Percentiles rank a stretch among this genome's conserved stretches.
Evolutionary conservation across 2,797 vertebrate species (phyloP).

Genomic region (Rhabdophis nuchalis): DNA sequence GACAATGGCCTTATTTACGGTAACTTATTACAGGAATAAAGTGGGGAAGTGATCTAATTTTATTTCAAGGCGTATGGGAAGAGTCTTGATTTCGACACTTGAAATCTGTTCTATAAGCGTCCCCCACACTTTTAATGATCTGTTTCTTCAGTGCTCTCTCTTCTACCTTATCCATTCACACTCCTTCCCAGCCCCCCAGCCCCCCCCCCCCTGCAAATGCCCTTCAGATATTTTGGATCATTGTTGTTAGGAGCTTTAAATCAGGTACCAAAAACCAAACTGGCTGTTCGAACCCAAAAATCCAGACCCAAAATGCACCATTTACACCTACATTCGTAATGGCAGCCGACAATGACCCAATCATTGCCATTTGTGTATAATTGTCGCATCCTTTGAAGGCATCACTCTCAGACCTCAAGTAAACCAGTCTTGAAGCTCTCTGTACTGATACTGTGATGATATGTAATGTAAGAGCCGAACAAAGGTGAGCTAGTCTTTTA

Average conservation of each 20-base stretch:
- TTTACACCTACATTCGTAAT: neutral
- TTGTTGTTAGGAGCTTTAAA: neutral
- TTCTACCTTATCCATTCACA: too few relatives aligned
- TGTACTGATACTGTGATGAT: neutral
- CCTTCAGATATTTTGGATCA: neutral
- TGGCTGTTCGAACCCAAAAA: neutral
- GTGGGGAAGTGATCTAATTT: neutral
- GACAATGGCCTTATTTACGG: neutral
- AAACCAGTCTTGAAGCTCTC: neutral
- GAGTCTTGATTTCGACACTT: neutral
- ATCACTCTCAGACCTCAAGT: neutral
- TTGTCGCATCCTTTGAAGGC: neutral
- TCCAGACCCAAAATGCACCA: neutral
- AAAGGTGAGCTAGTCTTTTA: neutral
- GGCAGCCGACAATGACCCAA: neutral
- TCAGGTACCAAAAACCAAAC: neutral
- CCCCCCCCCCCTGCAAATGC: neutral
- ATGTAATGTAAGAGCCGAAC: neutral
- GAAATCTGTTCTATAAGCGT: neutral
- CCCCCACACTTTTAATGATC: neutral
- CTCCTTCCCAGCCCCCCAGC: too few relatives aligned
- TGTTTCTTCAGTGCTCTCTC: neutral
- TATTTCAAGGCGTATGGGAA: neutral
- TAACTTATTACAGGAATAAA: neutral
- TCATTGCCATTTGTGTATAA: neutral